These are phyloP conservation scores for Psittacula echo DNA, from an alignment of 2,797 vertebrate species.

Conservation along the genomic window DNA sequence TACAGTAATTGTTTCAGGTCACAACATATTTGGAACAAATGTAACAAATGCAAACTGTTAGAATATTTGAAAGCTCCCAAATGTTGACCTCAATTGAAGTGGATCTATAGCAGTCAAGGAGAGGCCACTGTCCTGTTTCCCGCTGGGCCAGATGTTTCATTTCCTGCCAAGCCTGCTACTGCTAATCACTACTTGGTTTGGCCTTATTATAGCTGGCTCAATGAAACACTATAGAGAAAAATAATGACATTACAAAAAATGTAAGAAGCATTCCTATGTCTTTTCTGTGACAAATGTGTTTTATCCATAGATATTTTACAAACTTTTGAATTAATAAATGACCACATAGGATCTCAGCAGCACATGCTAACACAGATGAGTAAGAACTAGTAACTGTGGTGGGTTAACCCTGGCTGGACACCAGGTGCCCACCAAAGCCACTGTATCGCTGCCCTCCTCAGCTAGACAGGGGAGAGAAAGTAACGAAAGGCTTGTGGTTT, in stretches of 20 bases:
- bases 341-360: neutral
- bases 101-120: constrained; percentile 2
- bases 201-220: neutral
- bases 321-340: neutral
- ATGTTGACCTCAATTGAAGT: neutral
- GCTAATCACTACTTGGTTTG: neutral
- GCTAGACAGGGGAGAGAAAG: neutral
- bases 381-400: neutral
- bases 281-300: neutral
- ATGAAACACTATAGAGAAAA: neutral
- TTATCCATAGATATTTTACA: neutral
- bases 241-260: neutral
- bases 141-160: neutral
- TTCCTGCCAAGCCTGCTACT: neutral
- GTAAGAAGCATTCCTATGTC: neutral
- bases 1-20: neutral
- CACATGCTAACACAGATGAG: neutral
- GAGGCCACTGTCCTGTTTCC: neutral
- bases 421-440: neutral
- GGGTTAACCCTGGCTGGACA: neutral
- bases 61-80: neutral
- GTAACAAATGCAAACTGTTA: neutral
- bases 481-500: neutral
- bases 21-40: neutral
- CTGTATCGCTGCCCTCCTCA: neutral